phyloP scores from a whole-genome alignment of 2,113 vertebrate genomes.

The Sphyrna mokarran region DNA sequence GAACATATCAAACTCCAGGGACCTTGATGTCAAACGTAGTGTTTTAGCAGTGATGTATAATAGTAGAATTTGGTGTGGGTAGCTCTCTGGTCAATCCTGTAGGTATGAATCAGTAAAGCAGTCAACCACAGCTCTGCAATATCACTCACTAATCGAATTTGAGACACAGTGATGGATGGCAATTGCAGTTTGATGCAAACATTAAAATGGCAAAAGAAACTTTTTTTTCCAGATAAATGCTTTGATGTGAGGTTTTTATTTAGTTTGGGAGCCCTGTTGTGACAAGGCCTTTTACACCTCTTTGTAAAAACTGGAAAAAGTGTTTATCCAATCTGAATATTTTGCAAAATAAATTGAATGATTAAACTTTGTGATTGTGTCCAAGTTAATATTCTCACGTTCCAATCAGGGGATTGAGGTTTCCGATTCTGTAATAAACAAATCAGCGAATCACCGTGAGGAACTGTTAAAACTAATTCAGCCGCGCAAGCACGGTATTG shows the following conservation, averaged over 20 bases:
- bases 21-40: background rate
- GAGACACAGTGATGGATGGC: background rate
- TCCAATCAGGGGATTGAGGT: background rate
- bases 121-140: background rate
- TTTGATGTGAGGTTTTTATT: constrained; percentile 11
- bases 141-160: background rate
- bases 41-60: background rate
- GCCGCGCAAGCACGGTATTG: background rate
- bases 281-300: background rate
- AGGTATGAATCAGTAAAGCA: background rate
- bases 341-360: constrained; percentile 35
- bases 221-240: constrained; percentile 1
- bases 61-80: background rate
- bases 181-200: constrained; percentile 11
- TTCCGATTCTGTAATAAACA: background rate
- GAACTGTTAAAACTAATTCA: background rate
- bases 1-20: background rate
- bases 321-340: constrained; percentile 31
- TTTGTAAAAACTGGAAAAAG: constrained; percentile 35
- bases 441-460: background rate
- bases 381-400: background rate
- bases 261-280: background rate
- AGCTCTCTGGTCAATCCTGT: background rate
- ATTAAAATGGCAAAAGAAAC: background rate
- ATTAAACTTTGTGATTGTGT: background rate